Evolutionary conservation across 2,113 vertebrate species (phyloP).

Genomic region (Stomatorhinus ivindoensis): DNA sequence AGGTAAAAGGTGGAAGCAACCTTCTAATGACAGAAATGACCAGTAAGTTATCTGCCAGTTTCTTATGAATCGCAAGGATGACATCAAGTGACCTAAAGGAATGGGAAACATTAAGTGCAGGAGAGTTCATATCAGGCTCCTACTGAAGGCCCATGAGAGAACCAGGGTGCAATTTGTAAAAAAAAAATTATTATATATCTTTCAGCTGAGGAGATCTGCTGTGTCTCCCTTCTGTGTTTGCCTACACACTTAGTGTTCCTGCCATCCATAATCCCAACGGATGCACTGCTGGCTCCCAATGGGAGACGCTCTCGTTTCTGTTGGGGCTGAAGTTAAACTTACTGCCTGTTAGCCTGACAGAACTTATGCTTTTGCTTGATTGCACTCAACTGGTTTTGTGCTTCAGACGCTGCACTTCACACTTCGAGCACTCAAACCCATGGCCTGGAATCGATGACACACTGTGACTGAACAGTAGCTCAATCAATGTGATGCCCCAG

Average conservation of each 20-base stretch:
- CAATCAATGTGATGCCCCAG: slow-evolving; percentile 52
- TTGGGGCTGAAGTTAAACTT: background rate
- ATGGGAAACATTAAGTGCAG: too few relatives aligned
- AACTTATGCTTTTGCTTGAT: background rate
- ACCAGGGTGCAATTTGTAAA: too few relatives aligned
- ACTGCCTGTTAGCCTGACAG: background rate
- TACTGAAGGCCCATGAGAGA: too few relatives aligned
- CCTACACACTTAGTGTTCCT: background rate
- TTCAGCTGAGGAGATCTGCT: background rate
- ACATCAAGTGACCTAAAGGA: too few relatives aligned
- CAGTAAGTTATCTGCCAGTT: too few relatives aligned
- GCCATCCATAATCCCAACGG: too few relatives aligned
- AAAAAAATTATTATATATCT: background rate
- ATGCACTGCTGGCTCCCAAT: background rate
- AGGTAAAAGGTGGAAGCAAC: too few relatives aligned
- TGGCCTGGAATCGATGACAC: slow-evolving; percentile 46
- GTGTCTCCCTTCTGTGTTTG: background rate
- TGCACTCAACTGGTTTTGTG: background rate
- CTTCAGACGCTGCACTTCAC: background rate
- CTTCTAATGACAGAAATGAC: too few relatives aligned
- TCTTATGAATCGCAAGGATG: too few relatives aligned
- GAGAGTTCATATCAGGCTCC: too few relatives aligned
- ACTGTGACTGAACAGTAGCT: slow-evolving; percentile 45
- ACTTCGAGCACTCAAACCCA: slow-evolving; percentile 15
- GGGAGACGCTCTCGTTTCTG: background rate